Evolutionary conservation across 2,888 invertebrate genomes (phyloP).

Genomic region (Drosophila picticornis): DNA sequence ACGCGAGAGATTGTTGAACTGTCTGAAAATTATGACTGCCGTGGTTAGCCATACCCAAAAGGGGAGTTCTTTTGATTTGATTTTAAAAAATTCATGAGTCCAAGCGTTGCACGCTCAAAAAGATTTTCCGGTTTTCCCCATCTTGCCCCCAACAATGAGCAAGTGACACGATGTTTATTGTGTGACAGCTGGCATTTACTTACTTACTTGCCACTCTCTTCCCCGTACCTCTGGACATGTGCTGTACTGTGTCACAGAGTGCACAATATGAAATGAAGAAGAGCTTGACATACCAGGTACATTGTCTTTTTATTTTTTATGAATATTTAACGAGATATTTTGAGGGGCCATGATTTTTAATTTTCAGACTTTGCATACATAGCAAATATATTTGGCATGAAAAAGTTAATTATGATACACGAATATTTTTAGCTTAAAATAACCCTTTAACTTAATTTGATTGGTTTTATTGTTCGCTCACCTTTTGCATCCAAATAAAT

Average conservation of each 20-base stretch:
- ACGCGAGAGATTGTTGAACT: constrained; percentile 71
- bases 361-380: not conserved
- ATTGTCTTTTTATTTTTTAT: not conserved
- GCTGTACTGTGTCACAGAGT: not conserved
- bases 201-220: constrained; percentile 3
- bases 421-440: not conserved
- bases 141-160: constrained; percentile 13
- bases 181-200: constrained; percentile 27
- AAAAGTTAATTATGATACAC: no score
- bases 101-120: constrained; percentile 54
- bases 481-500: not conserved
- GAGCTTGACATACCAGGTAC: not conserved
- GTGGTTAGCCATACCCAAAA: constrained; percentile 28
- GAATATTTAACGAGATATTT: constrained; percentile 4
- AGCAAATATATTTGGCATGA: not conserved
- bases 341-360: not conserved
- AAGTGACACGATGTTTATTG: constrained; percentile 33
- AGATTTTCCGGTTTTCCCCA: constrained; percentile 19
- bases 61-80: constrained; percentile 60
- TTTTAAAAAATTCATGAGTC: constrained; percentile 73
- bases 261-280: constrained; percentile 27
- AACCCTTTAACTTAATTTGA: not conserved
- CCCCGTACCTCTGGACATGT: constrained; percentile 9
- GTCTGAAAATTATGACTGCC: constrained; percentile 69
- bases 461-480: not conserved